A percentile compares a stretch with the other conserved stretches of the same genome.
phyloP scores from a whole-genome alignment of 2,113 vertebrate genomes.

The Bufo gargarizans region DNA sequence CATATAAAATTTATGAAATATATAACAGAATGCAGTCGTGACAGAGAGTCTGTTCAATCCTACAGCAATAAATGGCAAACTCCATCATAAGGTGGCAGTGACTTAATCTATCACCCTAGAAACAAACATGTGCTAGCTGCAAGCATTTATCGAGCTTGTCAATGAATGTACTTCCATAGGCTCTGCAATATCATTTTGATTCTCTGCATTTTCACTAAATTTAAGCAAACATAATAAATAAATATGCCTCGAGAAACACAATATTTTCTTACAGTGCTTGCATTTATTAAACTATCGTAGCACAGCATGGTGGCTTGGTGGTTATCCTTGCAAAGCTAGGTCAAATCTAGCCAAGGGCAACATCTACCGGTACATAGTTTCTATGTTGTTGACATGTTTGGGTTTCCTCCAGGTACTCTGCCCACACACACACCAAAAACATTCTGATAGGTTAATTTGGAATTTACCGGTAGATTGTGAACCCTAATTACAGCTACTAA shows the following conservation, averaged over 20 bases:
- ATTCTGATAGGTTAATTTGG: too few relatives aligned
- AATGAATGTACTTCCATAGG: background rate
- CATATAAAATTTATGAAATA: slow-evolving; percentile 58
- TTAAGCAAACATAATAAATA: background rate
- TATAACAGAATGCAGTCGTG: slow-evolving; percentile 18
- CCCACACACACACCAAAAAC: too few relatives aligned
- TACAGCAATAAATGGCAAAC: slow-evolving; percentile 57
- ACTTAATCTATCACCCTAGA: background rate
- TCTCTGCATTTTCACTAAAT: background rate
- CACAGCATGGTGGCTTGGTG: too few relatives aligned
- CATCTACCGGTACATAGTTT: too few relatives aligned
- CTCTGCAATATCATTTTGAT: background rate
- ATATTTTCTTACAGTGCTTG: background rate
- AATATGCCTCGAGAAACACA: background rate
- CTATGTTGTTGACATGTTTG: too few relatives aligned
- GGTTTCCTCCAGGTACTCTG: too few relatives aligned
- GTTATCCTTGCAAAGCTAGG: too few relatives aligned
- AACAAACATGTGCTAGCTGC: slow-evolving; percentile 22
- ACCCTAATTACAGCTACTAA: too few relatives aligned
- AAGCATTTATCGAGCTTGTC: slow-evolving; percentile 8
- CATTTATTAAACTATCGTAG: background rate
- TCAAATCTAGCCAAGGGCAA: too few relatives aligned
- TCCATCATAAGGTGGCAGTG: slow-evolving; percentile 13
- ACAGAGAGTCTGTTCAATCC: slow-evolving; percentile 36
- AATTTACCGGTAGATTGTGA: too few relatives aligned